A percentile compares a stretch with the other conserved stretches of the same genome.
phyloP scores from a whole-genome alignment of 2,797 vertebrate species.

The Geotrypetes seraphini region DNA sequence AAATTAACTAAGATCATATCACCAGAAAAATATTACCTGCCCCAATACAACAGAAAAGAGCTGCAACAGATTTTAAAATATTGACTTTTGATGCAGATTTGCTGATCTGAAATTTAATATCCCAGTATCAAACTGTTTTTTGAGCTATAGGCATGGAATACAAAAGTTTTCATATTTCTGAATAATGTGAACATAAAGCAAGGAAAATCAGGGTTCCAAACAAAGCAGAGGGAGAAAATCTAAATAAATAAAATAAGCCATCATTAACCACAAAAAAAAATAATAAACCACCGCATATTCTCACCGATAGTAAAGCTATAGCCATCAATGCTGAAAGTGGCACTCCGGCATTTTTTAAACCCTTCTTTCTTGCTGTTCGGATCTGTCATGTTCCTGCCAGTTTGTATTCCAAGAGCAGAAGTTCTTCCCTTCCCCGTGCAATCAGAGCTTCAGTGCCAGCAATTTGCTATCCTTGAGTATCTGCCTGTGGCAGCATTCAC shows the following conservation, averaged over 20 bases:
- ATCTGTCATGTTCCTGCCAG: constrained; percentile 60
- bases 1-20: no score
- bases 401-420: neutral
- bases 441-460: neutral
- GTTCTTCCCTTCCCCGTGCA: neutral
- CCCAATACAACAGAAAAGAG: no score
- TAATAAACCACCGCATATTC: constrained; percentile 41
- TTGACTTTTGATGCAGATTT: no score
- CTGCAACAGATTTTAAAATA: no score
- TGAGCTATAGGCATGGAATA: no score
- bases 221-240: neutral
- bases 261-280: neutral
- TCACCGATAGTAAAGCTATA: constrained; percentile 96
- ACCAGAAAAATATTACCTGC: no score
- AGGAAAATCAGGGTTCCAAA: neutral
- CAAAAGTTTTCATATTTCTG: no score
- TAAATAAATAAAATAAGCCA: neutral
- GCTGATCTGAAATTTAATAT: no score
- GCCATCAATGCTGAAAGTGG: constrained; percentile 92
- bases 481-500: constrained; percentile 22
- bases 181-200: neutral
- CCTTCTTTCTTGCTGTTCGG: constrained; percentile 75
- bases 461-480: constrained; percentile 10
- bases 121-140: no score
- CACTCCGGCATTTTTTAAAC: constrained; percentile 87